phyloP scores from a whole-genome alignment of 1,140 invertebrate species.

The honey bee (Apis mellifera) region DNA sequence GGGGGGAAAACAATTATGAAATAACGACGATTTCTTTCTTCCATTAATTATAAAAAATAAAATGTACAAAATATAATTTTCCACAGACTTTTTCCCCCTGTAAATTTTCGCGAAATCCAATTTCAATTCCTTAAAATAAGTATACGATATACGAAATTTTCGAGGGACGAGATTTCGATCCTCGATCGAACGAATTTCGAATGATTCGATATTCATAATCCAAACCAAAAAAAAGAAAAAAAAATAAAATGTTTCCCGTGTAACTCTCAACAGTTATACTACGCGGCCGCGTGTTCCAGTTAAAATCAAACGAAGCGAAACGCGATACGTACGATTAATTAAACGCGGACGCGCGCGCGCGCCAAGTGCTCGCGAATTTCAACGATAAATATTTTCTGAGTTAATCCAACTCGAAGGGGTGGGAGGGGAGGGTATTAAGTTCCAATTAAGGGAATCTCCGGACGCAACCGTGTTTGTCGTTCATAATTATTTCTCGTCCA shows the following conservation, averaged over 20 bases:
- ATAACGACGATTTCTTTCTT: no score
- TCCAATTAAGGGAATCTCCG: slow-evolving; percentile 15
- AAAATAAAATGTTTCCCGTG: no score
- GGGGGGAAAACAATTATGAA: no score
- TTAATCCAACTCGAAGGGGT: background rate
- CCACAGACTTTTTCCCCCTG: no score
- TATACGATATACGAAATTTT: no score
- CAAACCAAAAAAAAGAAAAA: background rate
- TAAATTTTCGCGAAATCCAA: no score
- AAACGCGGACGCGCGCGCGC: background rate
- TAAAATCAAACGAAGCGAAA: slow-evolving; percentile 15
- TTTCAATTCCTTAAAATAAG: no score
- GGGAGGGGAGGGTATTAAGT: background rate
- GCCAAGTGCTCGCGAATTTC: background rate
- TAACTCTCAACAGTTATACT: background rate
- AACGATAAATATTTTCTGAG: slow-evolving; percentile 19
- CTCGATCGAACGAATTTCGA: background rate
- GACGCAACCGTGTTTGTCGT: background rate
- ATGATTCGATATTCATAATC: background rate
- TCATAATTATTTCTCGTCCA: slow-evolving; percentile 34
- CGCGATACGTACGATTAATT: slow-evolving; percentile 11
- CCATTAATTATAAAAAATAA: no score
- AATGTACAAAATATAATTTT: no score
- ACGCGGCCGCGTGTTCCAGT: background rate
- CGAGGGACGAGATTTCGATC: no score